Percentiles rank a stretch among this genome's conserved stretches.
phyloP scores from a whole-genome alignment of 2,888 invertebrate species.

The Agrotis ipsilon region DNA sequence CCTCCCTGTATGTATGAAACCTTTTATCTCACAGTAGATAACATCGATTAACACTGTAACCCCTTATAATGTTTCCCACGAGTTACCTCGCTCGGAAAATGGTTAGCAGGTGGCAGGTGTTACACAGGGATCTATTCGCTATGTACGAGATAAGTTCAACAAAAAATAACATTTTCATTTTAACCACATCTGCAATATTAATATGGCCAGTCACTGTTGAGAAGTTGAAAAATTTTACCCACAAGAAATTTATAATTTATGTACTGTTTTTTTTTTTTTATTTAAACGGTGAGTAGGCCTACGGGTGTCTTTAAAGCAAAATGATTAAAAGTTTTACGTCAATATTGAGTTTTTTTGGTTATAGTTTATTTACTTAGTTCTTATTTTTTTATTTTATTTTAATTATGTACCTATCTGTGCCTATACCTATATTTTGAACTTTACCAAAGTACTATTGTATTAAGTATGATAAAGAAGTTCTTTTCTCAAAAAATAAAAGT shows the following conservation, averaged over 20 bases:
- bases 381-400: no score
- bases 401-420: no score
- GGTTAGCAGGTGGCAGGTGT: constrained; percentile 16
- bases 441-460: no score
- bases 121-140: constrained; percentile 5
- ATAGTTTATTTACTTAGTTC: no score
- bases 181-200: background rate
- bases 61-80: constrained; percentile 16
- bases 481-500: background rate
- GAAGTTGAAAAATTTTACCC: background rate
- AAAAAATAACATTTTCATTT: constrained; percentile 9
- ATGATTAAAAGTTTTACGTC: background rate
- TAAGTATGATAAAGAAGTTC: no score
- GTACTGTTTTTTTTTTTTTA: background rate
- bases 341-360: no score
- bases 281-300: background rate
- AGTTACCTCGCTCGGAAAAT: constrained; percentile 22
- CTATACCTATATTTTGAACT: no score
- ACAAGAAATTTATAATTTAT: constrained; percentile 10
- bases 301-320: background rate
- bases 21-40: constrained; percentile 12
- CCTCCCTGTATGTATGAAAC: background rate
- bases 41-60: constrained; percentile 20
- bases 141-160: constrained; percentile 6
- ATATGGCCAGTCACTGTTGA: constrained; percentile 21